These are phyloP conservation scores for Clytia hemisphaerica DNA, from an alignment of 30 jellyfish, hydroid and myxozoan species.

Conservation along the genomic window DNA sequence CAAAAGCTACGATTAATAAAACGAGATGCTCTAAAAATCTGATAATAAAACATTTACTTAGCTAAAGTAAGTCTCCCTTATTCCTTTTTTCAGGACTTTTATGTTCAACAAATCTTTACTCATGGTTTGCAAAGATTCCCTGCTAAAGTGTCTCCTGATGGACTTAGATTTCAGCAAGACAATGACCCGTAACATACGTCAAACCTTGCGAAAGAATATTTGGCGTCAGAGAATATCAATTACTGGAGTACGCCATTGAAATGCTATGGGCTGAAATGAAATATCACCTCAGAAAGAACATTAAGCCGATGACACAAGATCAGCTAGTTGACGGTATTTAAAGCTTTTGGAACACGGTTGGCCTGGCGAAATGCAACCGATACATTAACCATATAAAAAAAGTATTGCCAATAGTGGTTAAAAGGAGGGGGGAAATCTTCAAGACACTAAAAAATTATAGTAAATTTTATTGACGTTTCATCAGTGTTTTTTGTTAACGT, in stretches of 20 bases:
- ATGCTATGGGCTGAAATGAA: constrained; percentile 1
- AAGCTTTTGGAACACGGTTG: neutral
- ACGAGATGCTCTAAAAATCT: too few relatives aligned
- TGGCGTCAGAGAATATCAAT: neutral
- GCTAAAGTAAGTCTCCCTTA: too few relatives aligned
- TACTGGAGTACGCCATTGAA: constrained; percentile 6
- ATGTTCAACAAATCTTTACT: neutral
- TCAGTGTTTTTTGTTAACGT: too few relatives aligned
- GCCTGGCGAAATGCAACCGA: constrained; percentile 1
- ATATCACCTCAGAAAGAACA: neutral
- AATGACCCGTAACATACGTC: constrained; percentile 4
- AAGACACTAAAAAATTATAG: too few relatives aligned
- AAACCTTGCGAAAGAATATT: neutral
- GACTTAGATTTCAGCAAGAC: constrained; percentile 7
- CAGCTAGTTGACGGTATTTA: neutral
- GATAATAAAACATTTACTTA: neutral
- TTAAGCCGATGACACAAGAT: neutral
- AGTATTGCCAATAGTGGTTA: neutral
- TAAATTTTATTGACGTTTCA: too few relatives aligned
- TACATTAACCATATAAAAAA: neutral
- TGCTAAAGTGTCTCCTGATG: neutral
- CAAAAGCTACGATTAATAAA: too few relatives aligned
- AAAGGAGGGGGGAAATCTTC: neutral
- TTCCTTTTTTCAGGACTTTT: neutral
- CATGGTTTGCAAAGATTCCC: neutral